Percentiles rank a stretch among this genome's conserved stretches.
Evolutionary conservation across 2,113 vertebrate species (phyloP).

Genomic region (Anas platyrhynchos): DNA sequence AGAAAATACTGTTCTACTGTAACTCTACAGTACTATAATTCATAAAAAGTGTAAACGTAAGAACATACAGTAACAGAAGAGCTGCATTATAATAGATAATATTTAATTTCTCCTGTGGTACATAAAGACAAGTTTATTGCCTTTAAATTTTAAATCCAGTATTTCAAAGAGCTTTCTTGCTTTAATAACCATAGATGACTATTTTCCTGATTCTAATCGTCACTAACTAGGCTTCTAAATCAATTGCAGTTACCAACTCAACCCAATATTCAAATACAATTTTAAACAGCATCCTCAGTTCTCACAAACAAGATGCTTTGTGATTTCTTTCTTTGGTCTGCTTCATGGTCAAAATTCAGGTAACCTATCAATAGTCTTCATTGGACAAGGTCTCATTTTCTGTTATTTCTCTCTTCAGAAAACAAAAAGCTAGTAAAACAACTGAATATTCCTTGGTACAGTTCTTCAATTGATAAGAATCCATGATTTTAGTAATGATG

Average conservation of each 20-base stretch:
- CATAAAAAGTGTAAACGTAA: neutral
- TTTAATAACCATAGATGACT: neutral
- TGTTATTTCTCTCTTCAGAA: neutral
- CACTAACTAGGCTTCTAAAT: neutral
- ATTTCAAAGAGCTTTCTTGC: neutral
- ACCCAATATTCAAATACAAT: neutral
- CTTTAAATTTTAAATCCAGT: neutral
- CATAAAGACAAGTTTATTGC: neutral
- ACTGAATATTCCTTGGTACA: neutral
- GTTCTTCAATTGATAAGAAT: neutral
- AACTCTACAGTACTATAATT: neutral
- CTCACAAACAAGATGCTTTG: neutral
- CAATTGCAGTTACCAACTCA: neutral
- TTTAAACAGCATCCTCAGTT: neutral
- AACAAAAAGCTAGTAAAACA: neutral
- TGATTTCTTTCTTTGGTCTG: neutral
- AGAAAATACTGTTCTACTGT: neutral
- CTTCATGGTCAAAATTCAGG: neutral
- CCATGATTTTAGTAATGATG: neutral
- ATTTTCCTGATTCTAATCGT: neutral
- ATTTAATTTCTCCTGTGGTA: neutral
- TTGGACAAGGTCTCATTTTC: neutral
- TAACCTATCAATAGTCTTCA: neutral
- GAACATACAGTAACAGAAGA: neutral
- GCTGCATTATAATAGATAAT: neutral